Evolutionary conservation across 2,113 vertebrate species (phyloP).

Genomic region (Neopipo cinnamomea): DNA sequence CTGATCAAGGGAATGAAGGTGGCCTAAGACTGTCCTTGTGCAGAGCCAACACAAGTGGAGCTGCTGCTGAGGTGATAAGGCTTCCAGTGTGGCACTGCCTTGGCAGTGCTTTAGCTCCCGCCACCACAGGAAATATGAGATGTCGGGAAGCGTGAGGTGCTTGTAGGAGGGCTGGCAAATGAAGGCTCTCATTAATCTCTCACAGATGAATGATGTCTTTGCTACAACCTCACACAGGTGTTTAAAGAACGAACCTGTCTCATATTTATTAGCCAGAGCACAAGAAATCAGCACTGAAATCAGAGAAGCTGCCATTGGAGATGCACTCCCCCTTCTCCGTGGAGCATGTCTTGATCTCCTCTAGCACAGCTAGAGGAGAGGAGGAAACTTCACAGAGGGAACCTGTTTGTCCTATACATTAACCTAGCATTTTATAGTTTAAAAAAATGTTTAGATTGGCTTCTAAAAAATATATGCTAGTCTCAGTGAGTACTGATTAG

Average conservation of each 20-base stretch:
- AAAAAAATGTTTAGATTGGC: not conserved
- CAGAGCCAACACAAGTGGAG: not conserved
- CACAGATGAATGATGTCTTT: not conserved
- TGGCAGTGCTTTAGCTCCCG: not conserved
- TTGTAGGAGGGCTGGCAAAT: slow-evolving; percentile 6
- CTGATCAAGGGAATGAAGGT: not conserved
- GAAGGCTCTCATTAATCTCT: not conserved
- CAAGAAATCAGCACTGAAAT: not conserved
- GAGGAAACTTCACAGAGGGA: not conserved
- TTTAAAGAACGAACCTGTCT: not conserved
- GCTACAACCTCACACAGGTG: not conserved
- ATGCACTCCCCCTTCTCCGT: not conserved
- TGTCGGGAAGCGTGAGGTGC: not conserved
- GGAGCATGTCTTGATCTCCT: not conserved
- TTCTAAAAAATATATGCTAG: not conserved
- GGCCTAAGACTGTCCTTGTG: not conserved
- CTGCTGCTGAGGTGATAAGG: not conserved
- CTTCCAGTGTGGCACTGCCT: not conserved
- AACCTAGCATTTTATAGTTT: not conserved
- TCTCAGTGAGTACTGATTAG: not conserved
- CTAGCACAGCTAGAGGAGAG: not conserved
- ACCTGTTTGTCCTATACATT: not conserved
- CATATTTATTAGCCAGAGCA: not conserved
- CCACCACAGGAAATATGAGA: not conserved
- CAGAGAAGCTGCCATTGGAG: not conserved